Evolutionary conservation across 2,113 vertebrate genomes (phyloP).

Genomic region (Tachysurus fulvidraco): DNA sequence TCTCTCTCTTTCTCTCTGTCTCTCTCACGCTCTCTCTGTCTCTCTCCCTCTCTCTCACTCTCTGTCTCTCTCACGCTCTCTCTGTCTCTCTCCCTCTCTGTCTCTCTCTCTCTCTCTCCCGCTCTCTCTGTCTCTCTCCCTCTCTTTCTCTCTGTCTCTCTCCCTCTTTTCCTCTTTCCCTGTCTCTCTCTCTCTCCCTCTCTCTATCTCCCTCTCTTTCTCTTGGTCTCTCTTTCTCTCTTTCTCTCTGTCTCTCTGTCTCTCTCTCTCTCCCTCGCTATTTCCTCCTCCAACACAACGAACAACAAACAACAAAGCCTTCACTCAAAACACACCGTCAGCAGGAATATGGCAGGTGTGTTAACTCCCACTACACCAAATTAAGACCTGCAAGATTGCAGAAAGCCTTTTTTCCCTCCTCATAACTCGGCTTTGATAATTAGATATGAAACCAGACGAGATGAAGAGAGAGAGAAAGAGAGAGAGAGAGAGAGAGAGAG

Average conservation of each 20-base stretch:
- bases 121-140: constrained; percentile 49
- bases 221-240: constrained; percentile 54
- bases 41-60: constrained; percentile 55
- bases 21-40: constrained; percentile 55
- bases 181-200: constrained; percentile 49
- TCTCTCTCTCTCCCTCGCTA: constrained; percentile 50
- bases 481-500: constrained; percentile 2
- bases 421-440: constrained; percentile 73
- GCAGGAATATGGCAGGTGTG: constrained; percentile 90
- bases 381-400: constrained; percentile 84
- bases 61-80: too few relatives aligned
- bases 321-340: constrained; percentile 85
- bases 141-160: constrained; percentile 20
- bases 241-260: constrained; percentile 51
- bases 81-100: constrained; percentile 49
- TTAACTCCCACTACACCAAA: constrained; percentile 84
- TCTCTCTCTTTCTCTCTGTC: constrained; percentile 42
- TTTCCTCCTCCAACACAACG: constrained; percentile 72
- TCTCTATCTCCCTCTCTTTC: constrained; percentile 47
- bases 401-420: constrained; percentile 65
- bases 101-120: constrained; percentile 56
- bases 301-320: constrained; percentile 80
- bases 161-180: constrained; percentile 58
- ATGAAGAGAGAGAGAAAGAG: neutral
- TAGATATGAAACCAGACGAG: constrained; percentile 61